Percentiles rank a stretch among this genome's conserved stretches.
Evolutionary conservation across 2,888 invertebrate species (phyloP).

Genomic region (Ditylenchus weischeri): DNA sequence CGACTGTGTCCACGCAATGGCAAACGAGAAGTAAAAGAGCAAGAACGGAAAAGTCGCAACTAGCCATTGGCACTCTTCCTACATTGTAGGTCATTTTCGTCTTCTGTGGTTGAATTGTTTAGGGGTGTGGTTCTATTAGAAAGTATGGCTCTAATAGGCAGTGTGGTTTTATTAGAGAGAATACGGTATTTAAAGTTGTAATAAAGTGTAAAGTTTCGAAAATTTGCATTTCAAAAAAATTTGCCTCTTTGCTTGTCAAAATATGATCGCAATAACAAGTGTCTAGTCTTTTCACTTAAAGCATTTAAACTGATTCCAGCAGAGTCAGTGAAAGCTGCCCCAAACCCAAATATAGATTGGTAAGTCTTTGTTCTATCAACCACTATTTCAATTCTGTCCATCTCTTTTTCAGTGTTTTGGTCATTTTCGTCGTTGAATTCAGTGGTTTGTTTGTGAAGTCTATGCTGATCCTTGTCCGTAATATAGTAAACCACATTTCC

Average conservation of each 20-base stretch:
- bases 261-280: slow-evolving; percentile 43
- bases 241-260: slow-evolving; percentile 30
- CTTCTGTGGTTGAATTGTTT: no score
- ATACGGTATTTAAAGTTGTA: no score
- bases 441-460: slow-evolving; percentile 6
- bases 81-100: no score
- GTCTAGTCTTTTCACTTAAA: slow-evolving; percentile 65
- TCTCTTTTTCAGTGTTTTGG: no score
- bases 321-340: slow-evolving; percentile 75
- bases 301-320: slow-evolving; percentile 71
- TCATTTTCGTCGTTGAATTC: no score
- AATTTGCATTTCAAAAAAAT: slow-evolving; percentile 62
- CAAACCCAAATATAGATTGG: slow-evolving; percentile 26
- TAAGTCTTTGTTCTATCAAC: slow-evolving; percentile 12
- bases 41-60: slow-evolving; percentile 83
- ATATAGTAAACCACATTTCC: slow-evolving; percentile 21
- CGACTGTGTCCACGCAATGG: no score
- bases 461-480: slow-evolving; percentile 15
- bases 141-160: no score
- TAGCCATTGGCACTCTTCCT: slow-evolving; percentile 78
- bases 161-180: no score
- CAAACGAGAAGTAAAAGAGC: no score
- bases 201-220: no score
- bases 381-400: slow-evolving; percentile 4
- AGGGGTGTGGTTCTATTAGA: no score